Base-by-base conservation (phyloP, 2,113 vertebrate genomes). In the Channa maculata region DNA sequence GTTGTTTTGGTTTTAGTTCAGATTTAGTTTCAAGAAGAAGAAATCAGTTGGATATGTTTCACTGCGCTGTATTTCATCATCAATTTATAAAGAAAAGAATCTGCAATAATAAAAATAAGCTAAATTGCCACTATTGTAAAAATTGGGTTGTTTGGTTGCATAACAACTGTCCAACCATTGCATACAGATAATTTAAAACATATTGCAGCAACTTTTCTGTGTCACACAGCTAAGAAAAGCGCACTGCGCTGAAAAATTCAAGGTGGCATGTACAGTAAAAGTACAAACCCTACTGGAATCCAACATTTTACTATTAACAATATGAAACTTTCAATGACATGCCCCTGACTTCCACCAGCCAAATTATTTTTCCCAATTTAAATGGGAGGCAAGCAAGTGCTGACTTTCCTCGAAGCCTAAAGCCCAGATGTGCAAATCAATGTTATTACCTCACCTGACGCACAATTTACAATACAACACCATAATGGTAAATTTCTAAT, bases 401-500 rank as follows among this genome's bases (percentile, higher is more conserved):
- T 24, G 71, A 71, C 58, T 86, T 74, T 44, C 24, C 71, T 60
- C 15, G 58, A 38, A 77, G 73, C 76, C 46, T 51, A 69, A 4
- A 9, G 62, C 67, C 65, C 71, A 80, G 50, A 87, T 79, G 79
- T 84, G 76, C 62, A 86, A 86, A 84, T 85, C 66, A 61, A 70
- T 50, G 66, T 85, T 84, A 88, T 85, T 88, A 76, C 78, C 83
- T 84, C 73, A 78, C 79, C 84, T 84, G 53, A 48, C 1, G 33
- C 60, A 70, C 81, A 81, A 86, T 86, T 88, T 88, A 92, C 74
- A 71, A 82, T 74, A 80, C 77, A 71, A 77, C 71, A 83, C 55
- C 78, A 81, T 85, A 86, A 88, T 73, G 88, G 77, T 85, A 83
- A 68, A 85, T 80, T 91, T 80, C 79, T 86, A 82, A 90, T 86